Base-by-base conservation (phyloP, 2,888 invertebrate genomes). In the Seira ritae region DNA sequence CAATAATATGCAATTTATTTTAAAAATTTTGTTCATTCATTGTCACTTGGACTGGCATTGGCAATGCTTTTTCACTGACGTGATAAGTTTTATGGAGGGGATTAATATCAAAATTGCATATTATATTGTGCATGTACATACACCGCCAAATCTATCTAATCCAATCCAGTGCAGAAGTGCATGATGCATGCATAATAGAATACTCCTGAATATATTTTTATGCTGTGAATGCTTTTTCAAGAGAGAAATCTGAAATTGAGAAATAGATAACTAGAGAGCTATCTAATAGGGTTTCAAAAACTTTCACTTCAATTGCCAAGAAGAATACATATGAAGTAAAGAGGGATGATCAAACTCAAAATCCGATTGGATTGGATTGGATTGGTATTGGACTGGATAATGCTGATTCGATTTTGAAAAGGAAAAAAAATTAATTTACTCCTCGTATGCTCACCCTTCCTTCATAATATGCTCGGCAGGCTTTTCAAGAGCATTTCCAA, bases 331-430 rank as follows among this genome's bases (percentile, higher is more conserved):
- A 62, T 62, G 12, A 22, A 62, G 20, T 20, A 20, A 20, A 62
- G 62, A 60, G n/a, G n/a, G n/a, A 62, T 62, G 20, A 20, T 62
- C 62, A n/a, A n/a, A n/a, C n/a, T 62, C 62, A 62, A 4, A 62
- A 8, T 62, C 60, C 60, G 60, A 60, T 60, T 60, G n/a, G n/a
- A n/a, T n/a, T n/a, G n/a, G n/a, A n/a, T n/a, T n/a, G n/a, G n/a
- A n/a, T n/a, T n/a, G n/a, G n/a, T n/a, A n/a, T n/a, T n/a, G 60
- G 17, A 60, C n/a, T 62, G 15, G 62, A 62, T 62, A n/a, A 8
- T 22, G 62, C 8, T 62, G 19, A 62, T 62, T 62, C 20, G 20
- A 62, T 62, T 62, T 62, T 62, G 2, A 8, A 8, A 19, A n/a
- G n/a, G 62, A 62, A 20, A 1, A 8, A 3, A 62, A 62, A 62